Base-by-base conservation (phyloP, 1,140 invertebrate species). In the Drosophila mauritiana region DNA sequence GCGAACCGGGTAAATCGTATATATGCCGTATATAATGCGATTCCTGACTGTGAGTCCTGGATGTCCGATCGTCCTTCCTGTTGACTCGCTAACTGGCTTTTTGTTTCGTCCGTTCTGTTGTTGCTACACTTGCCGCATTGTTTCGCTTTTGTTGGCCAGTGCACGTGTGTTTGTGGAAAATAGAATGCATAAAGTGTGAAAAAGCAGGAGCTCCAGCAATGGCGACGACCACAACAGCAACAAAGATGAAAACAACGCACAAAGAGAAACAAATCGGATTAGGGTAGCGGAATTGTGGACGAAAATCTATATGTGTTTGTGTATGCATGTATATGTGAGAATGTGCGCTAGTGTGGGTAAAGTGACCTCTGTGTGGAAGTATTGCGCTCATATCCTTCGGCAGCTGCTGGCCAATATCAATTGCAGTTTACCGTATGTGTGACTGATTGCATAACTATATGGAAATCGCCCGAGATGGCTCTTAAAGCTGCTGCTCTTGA, bases 221-320 rank as follows among this genome's bases (percentile, higher is more conserved):
- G 61, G 73, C 73, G 20, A 42, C 73, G 52, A 46, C 65, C 68
- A 49, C 68, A 70, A 31, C 53, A 36, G 68, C 51, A 57, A 39
- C 65, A 72, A 72, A 57, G 57, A 36, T 40, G 40, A 55, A 62
- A 68, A 69, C 65, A 64, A 65, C 62, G 75, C 80, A 79, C 80
- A 80, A 74, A 72, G 51, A 22, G 45, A 80, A 73, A 65, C 74
- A 89, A 89, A 89, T 89, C 85, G 73, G 85, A 84, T 89, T 89
- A 89, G 68, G 61, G 51, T 62, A 64, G 48, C 69, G 54, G 77
- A 83, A 83, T 77, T 77, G 79, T 78, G 72, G 54, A 73, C 68
- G 65, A 68, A 85, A 73, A 70, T 31, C 31, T 31, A 75, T 64
- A 58, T 56, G 43, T 80, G 76, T 43, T 20, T 10, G 46, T 53